Conservation (phyloP, 2,888 invertebrate species). For the Chymomyza fuscimana region DNA sequence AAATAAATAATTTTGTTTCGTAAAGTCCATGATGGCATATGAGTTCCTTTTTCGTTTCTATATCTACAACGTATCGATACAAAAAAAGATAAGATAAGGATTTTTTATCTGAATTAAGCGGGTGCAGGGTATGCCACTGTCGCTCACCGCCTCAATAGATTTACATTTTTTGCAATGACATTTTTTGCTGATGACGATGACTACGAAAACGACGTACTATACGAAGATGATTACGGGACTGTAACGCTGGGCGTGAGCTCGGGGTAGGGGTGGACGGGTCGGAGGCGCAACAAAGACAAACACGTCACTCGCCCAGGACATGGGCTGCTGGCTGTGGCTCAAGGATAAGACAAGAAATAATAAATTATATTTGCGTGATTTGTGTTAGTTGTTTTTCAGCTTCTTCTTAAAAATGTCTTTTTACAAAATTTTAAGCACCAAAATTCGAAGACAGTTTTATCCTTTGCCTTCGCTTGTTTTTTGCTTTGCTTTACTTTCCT, state of each 20-base stretch:
- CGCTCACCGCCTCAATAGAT: no score
- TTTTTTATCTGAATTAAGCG: no score
- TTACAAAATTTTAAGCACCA: constrained; percentile 48
- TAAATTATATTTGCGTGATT: constrained; percentile 74
- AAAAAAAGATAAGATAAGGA: no score
- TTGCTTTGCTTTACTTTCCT: not conserved
- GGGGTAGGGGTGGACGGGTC: constrained; percentile 7
- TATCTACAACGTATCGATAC: no score
- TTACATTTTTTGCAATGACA: not conserved
- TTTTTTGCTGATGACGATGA: not conserved
- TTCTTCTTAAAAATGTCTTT: constrained; percentile 31
- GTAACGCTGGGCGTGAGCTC: not conserved
- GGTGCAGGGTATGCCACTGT: no score
- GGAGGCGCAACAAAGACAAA: constrained; percentile 48
- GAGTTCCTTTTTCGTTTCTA: no score
- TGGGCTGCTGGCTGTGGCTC: constrained; percentile 55
- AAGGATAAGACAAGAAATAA: constrained; percentile 71
- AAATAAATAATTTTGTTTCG: no score
- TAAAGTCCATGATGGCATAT: no score
- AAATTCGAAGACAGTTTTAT: constrained; percentile 38
- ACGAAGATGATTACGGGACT: not conserved
- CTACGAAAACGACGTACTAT: not conserved
- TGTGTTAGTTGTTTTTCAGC: constrained; percentile 55
- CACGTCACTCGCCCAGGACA: constrained; percentile 32
- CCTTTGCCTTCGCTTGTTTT: constrained; percentile 23